phyloP scores from a whole-genome alignment of 53 echinoderm and acorn worm genomes.

The Patiria pectinifera region DNA sequence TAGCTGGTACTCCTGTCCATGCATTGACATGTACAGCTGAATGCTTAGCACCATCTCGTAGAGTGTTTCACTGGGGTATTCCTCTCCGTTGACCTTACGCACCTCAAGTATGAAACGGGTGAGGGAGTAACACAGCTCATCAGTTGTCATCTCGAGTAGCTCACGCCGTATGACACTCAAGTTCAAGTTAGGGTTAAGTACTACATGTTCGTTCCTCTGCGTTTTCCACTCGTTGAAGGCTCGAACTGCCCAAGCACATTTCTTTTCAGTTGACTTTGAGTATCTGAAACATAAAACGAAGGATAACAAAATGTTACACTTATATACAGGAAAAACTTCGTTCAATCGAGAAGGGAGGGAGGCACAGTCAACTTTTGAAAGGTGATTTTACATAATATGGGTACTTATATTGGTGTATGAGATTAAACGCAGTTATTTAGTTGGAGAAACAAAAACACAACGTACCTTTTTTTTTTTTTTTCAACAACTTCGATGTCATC shows the following conservation, averaged over 20 bases:
- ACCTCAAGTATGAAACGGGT: constrained; percentile 8
- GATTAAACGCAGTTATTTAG: too few species aligned
- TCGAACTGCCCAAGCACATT: constrained; percentile 7
- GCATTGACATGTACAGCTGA: constrained; percentile 23
- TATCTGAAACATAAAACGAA: too few species aligned
- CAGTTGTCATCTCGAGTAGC: constrained; percentile 9
- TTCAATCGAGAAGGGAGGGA: too few species aligned
- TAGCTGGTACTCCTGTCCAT: constrained; percentile 18
- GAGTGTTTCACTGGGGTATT: constrained; percentile 16
- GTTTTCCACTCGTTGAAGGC: constrained; percentile 14
- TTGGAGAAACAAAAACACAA: too few species aligned
- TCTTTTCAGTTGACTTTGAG: too few species aligned
- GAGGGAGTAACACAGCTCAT: constrained; percentile 11
- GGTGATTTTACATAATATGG: too few species aligned
- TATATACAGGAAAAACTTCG: too few species aligned
- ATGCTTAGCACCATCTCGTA: constrained; percentile 10
- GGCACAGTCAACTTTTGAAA: too few species aligned
- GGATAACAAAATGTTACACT: too few species aligned
- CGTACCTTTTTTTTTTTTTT: too few species aligned
- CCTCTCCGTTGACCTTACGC: constrained; percentile 6
- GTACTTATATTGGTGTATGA: too few species aligned
- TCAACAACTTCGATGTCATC: too few species aligned
- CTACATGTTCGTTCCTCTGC: not conserved
- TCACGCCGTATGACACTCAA: constrained; percentile 13
- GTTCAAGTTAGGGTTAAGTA: not conserved